Evolutionary conservation across 1,140 invertebrate genomes (phyloP), one percentile per base, ranked within the genome.

Genomic region (Tetragonula clypearis): DNA sequence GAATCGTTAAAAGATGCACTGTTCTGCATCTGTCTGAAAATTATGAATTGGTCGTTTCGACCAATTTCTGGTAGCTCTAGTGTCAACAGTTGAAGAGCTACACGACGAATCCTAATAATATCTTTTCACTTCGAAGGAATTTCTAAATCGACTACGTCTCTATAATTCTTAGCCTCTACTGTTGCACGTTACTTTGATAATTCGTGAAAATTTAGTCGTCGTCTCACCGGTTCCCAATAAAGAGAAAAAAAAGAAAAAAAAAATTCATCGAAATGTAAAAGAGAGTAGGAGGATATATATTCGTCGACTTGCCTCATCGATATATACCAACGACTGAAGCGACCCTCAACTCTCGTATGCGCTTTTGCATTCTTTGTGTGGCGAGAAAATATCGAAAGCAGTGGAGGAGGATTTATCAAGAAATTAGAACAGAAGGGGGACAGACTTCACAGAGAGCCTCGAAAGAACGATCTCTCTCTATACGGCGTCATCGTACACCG

Each of bases 381-480:
- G 6, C 30, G 56, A 58, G 30, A 58, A 76, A 35, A 58, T 58
- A 56, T 73, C 17, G n/a, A 75, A 56, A 75, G 53, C 71, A 55
- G 6, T 55, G 6, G 17, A 19, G 4, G 0, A 49, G 55, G 26
- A 30, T 35, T 2, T 49, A 49, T 23, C 12, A 30, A 53, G 49
- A 26, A 73, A 55, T 53, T 19, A 23, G 23, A 55, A 21, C 12
- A 53, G 30, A 74, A 30, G 49, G 1, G 53, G 49, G 35, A 26
- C 12, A 30, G 72, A 74, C n/a, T 55, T 56, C 19, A 21, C 21
- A 15, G 26, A 55, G 12, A 58, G 55, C 21, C 55, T 76, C 21
- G 56, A 23, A 76, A 60, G 55, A 76, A 60, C 55, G 30, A 76
- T 58, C 30, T 58, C 14, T 76, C 74, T 60, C 74, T 55, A 3